Conservation (phyloP, 1,140 invertebrate genomes). For the Zophobas atratus region DNA sequence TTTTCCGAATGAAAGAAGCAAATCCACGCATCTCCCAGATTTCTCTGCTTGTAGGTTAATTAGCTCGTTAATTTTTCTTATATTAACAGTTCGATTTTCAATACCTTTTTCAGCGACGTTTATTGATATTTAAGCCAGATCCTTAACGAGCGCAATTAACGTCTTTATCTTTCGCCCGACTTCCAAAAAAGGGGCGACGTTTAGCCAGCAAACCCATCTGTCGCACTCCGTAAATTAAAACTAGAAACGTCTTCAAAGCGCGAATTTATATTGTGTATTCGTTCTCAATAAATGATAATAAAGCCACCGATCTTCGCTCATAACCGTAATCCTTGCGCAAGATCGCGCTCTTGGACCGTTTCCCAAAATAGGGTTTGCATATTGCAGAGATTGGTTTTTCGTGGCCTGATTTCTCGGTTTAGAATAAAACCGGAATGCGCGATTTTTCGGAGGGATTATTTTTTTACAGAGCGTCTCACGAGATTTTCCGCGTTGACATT, state of each 20-base stretch:
- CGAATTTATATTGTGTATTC: not conserved
- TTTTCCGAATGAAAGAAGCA: no score
- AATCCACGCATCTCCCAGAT: not conserved
- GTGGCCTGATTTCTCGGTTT: no score
- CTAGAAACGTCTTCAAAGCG: not conserved
- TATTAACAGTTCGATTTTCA: not conserved
- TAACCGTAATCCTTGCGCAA: no score
- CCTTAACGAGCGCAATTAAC: constrained; percentile 5
- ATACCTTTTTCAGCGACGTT: constrained; percentile 3
- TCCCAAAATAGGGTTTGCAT: no score
- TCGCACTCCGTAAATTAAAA: not conserved
- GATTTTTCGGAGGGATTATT: no score
- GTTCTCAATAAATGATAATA: no score
- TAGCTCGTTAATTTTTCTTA: not conserved
- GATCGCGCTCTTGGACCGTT: no score
- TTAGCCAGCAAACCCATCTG: not conserved
- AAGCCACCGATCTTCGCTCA: no score
- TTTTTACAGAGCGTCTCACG: no score
- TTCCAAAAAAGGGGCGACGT: not conserved
- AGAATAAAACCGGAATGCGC: no score
- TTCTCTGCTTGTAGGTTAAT: constrained; percentile 14
- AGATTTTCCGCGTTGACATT: no score
- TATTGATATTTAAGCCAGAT: not conserved
- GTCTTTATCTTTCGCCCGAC: not conserved
- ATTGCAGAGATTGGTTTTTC: no score